Percentiles rank a stretch among this genome's conserved stretches.
These are phyloP conservation scores for Drosophila equinoxialis DNA, from an alignment of 1,140 invertebrate genomes.

Conservation along the genomic window DNA sequence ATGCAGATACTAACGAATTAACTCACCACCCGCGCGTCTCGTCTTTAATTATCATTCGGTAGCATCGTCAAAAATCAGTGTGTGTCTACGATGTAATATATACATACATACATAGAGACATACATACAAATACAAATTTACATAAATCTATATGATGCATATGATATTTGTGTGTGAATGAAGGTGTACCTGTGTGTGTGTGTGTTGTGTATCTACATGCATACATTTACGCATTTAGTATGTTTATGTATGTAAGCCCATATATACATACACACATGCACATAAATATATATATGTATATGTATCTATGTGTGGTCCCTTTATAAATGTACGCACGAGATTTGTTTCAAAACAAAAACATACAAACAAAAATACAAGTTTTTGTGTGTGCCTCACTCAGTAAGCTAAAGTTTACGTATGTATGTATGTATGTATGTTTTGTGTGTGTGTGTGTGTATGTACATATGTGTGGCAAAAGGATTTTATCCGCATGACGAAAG, in stretches of 20 bases:
- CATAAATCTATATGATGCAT: slow-evolving; percentile 23
- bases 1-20: slow-evolving; percentile 14
- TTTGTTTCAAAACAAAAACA: slow-evolving; percentile 28
- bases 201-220: background rate
- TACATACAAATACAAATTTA: slow-evolving; percentile 7
- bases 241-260: slow-evolving; percentile 16
- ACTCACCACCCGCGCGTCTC: slow-evolving; percentile 23
- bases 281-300: background rate
- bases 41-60: slow-evolving; percentile 29
- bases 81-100: slow-evolving; percentile 17
- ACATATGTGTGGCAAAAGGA: slow-evolving; percentile 25
- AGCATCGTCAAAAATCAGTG: slow-evolving; percentile 35
- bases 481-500: slow-evolving; percentile 32
- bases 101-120: slow-evolving; percentile 26
- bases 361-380: slow-evolving; percentile 18
- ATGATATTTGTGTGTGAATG: background rate
- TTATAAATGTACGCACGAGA: slow-evolving; percentile 11
- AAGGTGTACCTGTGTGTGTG: slow-evolving; percentile 10
- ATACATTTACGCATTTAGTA: slow-evolving; percentile 18
- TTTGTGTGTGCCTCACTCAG: slow-evolving; percentile 27
- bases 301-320: slow-evolving; percentile 14
- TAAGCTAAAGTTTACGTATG: slow-evolving; percentile 14
- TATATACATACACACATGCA: slow-evolving; percentile 5
- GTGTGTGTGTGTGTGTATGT: slow-evolving; percentile 6
- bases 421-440: background rate